Conservation (phyloP, 2,888 invertebrate genomes). For the Podabrus alpinus region DNA sequence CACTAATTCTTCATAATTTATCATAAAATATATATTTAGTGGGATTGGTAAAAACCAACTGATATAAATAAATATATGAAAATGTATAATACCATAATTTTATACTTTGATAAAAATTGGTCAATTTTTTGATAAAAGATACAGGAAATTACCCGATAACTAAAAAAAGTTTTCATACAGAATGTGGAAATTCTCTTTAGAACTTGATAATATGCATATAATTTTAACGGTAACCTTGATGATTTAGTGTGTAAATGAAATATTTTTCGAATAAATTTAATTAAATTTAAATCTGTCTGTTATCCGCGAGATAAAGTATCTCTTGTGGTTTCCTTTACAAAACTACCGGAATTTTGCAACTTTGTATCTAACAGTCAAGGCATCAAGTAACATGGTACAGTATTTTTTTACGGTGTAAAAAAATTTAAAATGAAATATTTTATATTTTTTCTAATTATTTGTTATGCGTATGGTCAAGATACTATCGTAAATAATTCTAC, state of each 20-base stretch:
- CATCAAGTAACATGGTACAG: neutral
- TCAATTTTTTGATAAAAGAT: neutral
- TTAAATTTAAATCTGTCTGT: neutral
- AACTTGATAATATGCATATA: neutral
- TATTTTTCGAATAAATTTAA: neutral
- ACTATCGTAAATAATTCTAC: neutral
- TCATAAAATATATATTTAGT: too few relatives aligned
- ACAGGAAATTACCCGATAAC: neutral
- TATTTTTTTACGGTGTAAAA: neutral
- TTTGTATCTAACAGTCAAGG: neutral
- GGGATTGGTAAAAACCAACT: too few relatives aligned
- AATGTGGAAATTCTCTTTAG: neutral
- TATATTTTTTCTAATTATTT: neutral
- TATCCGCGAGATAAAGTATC: constrained; percentile 23
- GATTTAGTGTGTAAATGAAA: neutral
- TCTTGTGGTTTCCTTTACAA: constrained; percentile 21
- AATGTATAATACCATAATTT: constrained; percentile 10
- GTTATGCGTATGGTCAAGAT: neutral
- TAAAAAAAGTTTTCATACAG: neutral
- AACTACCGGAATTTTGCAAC: neutral
- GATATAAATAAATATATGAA: too few relatives aligned
- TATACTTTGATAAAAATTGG: neutral
- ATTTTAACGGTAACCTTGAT: neutral
- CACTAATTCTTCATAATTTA: too few relatives aligned
- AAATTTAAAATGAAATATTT: neutral